Base-by-base conservation (phyloP, 2,797 vertebrate species). In the Gobionotothen gibberifrons region DNA sequence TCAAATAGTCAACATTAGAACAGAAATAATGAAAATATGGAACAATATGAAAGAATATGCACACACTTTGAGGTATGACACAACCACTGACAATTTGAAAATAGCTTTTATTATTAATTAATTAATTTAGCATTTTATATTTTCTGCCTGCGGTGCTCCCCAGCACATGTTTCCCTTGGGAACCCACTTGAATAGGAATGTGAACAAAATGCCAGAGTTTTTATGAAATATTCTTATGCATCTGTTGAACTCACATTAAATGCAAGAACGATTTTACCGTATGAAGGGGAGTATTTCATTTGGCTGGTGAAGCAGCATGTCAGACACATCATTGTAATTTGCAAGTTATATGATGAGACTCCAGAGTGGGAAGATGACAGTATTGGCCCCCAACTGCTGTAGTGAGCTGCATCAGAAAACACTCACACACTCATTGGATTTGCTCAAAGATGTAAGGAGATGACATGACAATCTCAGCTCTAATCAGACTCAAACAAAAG, bases 181-280 rank as follows among this genome's bases (percentile, higher is more conserved):
- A 56, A 60, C 14, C 5, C 36, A 61, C 49, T 49, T 78, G 70
- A 73, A 78, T 3, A 59, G 36, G 29, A 78, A 48, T 52, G 51
- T 48, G 46, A 22, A 67, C 64, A 78, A 49, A 9, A 36, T 9
- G 32, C 32, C 1, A 9, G 32, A 36, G 32, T 9, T 36, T 36
- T 36, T 9, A 36, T 75, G 59, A 79, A 74, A 85, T 79, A 62
- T 32, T 68, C 48, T 84, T 86, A 82, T 55, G 66, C 56, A 87
- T 85, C 54, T 61, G 42, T 56, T 72, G 44, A 74, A 82, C 42
- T 68, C 51, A 17, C 21, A 14, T 55, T 40, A 73, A 57, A 68
- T 57, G 21, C 46, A 81, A 29, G 57, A 40, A 53, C 49, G 39
- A 40, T 5, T 12, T 72, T 64, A 26, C 32, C 60, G 52, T 15